Evolutionary conservation across 2,797 vertebrate genomes (phyloP), one percentile per base, ranked within the genome.

Genomic region (Pseudochromis fuscus): DNA sequence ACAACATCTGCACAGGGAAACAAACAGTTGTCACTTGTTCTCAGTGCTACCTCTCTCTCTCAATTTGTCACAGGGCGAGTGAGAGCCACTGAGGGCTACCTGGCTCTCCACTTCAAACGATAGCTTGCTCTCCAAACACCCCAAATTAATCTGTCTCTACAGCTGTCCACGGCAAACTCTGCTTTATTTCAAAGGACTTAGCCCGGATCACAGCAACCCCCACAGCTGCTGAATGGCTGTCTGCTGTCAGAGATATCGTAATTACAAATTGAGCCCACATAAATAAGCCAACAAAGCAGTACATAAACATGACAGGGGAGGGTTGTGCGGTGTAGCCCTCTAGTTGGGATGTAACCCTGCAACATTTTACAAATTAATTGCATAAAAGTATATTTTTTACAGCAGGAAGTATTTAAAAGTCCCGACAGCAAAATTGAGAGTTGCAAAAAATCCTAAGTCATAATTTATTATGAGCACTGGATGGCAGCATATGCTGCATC

Each of bases 171-270:
- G 23, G 64, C 69, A 78, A 87, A 76, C 73, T 72, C 53, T 37
- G 71, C 67, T 75, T 81, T 66, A 77, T 86, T 85, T 83, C 75
- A 87, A 83, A 86, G 70, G 75, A 66, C 50, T 67, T 45, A 71
- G 51, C 69, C 25, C 3, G 66, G 68, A 74, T 73, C 67, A 70
- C 57, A 65, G 48, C 59, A 61, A 24, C 45, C 68, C 67, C 37
- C 44, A 60, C 79, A 85, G 82, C 83, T 83, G 73, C 18, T 62
- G 67, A 75, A 71, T 71, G 42, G 38, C 58, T 49, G 59, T 76
- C 81, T 82, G 84, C 77, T 73, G 42, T 57, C 48, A 30, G 82
- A 78, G 72, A 83, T 79, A 81, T 56, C 12, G 0, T 66, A 74
- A 79, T 74, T 70, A 72, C 64, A 67, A 71, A 75, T 3, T 23